Evolutionary conservation across 2,888 invertebrate genomes (phyloP).

Genomic region (Sphaerophoria taeniata): DNA sequence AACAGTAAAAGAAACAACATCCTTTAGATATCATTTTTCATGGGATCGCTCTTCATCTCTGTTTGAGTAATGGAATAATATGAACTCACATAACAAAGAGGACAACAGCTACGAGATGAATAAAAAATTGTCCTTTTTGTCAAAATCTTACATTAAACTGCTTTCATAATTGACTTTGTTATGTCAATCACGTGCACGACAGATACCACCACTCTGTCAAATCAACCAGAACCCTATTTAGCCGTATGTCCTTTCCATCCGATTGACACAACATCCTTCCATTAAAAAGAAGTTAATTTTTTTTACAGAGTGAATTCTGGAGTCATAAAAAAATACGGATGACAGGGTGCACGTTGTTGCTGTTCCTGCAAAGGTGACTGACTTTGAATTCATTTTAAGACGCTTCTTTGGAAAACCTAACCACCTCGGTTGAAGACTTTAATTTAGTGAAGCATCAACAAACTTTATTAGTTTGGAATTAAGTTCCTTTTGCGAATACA

Average conservation of each 20-base stretch:
- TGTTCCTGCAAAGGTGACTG: no score
- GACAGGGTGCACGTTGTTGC: no score
- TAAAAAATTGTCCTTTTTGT: conserved; percentile 27
- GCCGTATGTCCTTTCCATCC: conserved; percentile 29
- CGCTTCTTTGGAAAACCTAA: no score
- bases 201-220: neutral
- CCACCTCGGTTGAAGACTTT: no score
- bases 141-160: conserved; percentile 39
- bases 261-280: conserved; percentile 44
- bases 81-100: neutral
- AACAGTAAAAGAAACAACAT: neutral
- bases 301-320: neutral
- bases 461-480: no score
- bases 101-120: conserved; percentile 20
- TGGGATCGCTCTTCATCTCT: conserved; percentile 13
- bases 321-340: no score
- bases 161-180: conserved; percentile 67
- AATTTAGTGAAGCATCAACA: no score
- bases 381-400: no score
- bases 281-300: conserved; percentile 46
- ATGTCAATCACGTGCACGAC: conserved; percentile 69
- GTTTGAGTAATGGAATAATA: neutral
- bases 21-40: conserved; percentile 19
- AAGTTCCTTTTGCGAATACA: no score
- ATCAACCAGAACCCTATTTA: neutral